Percentiles rank a stretch among this genome's conserved stretches.
These are phyloP conservation scores for Pseudopipra pipra DNA, from an alignment of 2,113 vertebrate species.

Conservation along the genomic window DNA sequence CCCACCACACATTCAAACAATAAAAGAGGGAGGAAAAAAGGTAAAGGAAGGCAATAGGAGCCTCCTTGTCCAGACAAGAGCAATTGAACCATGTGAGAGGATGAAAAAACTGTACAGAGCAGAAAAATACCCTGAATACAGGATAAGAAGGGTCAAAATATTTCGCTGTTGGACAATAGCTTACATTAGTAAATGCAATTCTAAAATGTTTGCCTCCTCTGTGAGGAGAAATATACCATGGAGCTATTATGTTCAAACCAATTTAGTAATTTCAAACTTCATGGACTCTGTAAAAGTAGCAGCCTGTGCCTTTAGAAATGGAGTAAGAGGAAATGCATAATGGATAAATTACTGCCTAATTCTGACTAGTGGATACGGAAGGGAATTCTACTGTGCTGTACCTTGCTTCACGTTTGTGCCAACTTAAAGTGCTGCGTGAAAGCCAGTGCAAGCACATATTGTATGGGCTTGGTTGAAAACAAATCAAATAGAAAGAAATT, in stretches of 20 bases:
- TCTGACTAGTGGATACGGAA: background rate
- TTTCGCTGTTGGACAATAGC: background rate
- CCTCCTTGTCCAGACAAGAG: background rate
- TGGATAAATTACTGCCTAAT: background rate
- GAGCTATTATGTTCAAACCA: background rate
- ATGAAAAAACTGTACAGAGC: background rate
- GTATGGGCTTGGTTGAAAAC: background rate
- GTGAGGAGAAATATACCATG: background rate
- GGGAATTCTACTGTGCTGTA: background rate
- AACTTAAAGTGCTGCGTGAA: background rate
- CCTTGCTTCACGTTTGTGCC: background rate
- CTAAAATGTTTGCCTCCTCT: background rate
- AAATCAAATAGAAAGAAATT: background rate
- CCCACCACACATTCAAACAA: background rate
- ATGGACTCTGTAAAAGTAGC: background rate
- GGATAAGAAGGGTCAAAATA: background rate
- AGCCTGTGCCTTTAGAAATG: background rate
- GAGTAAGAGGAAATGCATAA: background rate
- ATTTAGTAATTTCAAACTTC: background rate
- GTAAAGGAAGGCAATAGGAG: background rate
- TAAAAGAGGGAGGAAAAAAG: rapidly evolving
- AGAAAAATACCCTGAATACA: background rate
- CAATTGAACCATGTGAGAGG: background rate
- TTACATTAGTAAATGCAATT: background rate
- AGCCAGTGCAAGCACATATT: background rate